Evolutionary conservation across 2,113 vertebrate species (phyloP).

Genomic region (Malurus alboscapulatus): DNA sequence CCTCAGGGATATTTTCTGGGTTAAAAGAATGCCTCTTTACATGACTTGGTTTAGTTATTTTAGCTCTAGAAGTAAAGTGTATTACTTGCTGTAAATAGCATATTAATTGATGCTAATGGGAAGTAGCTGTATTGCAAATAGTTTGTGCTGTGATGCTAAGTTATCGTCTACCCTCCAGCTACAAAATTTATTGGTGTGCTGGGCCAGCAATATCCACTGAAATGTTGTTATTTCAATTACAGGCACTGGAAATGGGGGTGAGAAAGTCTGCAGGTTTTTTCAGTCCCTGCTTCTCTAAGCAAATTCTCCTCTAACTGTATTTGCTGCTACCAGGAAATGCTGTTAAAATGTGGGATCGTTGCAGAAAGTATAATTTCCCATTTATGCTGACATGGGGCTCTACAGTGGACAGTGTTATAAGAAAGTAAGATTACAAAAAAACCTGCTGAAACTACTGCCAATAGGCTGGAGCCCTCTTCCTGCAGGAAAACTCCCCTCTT

Average conservation of each 20-base stretch:
- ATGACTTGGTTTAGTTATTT: slow-evolving; percentile 7
- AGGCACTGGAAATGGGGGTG: not conserved
- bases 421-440: not conserved
- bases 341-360: not conserved
- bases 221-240: not conserved
- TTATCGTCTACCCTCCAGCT: not conserved
- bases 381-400: not conserved
- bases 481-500: not conserved
- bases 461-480: not conserved
- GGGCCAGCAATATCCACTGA: not conserved
- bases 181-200: not conserved
- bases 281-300: not conserved
- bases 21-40: not conserved
- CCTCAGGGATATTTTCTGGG: not conserved
- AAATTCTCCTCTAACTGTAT: slow-evolving; percentile 1
- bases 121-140: not conserved
- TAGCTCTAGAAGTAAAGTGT: not conserved
- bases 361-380: slow-evolving; percentile 5
- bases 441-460: not conserved
- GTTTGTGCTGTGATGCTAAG: not conserved
- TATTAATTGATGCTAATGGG: slow-evolving; percentile 28
- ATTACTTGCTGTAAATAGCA: not conserved
- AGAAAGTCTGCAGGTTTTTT: not conserved
- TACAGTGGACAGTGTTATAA: not conserved
- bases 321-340: not conserved